Evolutionary conservation across 2,888 invertebrate genomes (phyloP).

Genomic region (Candidula unifasciata): DNA sequence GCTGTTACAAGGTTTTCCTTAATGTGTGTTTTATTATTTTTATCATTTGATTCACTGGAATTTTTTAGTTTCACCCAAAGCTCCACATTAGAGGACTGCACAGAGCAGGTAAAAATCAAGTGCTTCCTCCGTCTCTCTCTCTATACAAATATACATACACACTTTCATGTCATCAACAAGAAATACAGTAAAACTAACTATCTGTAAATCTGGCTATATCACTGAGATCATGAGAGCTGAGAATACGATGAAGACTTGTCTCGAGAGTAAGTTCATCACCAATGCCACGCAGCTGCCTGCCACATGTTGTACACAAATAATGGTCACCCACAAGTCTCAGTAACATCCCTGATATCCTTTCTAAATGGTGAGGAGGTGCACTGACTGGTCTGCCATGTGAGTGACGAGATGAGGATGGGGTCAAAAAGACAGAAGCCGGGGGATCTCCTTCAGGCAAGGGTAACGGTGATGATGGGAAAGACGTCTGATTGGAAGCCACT

Average conservation of each 20-base stretch:
- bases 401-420: background rate
- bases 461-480: constrained; percentile 18
- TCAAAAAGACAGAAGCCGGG: constrained; percentile 36
- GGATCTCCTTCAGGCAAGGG: constrained; percentile 1
- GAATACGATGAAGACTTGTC: constrained; percentile 32
- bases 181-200: background rate
- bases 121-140: too few relatives aligned
- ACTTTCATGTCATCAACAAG: background rate
- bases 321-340: constrained; percentile 49
- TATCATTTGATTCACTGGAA: too few relatives aligned
- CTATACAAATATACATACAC: background rate
- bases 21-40: too few relatives aligned
- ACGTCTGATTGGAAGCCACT: background rate
- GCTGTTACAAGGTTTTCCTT: too few relatives aligned
- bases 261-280: constrained; percentile 49
- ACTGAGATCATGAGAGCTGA: constrained; percentile 28
- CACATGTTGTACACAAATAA: constrained; percentile 46
- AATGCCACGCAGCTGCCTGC: constrained; percentile 46
- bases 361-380: constrained; percentile 46
- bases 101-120: too few relatives aligned
- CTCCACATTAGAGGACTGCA: too few relatives aligned
- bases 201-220: constrained; percentile 12
- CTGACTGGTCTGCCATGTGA: constrained; percentile 41
- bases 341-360: constrained; percentile 45
- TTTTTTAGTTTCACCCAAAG: too few relatives aligned